phyloP scores from a whole-genome alignment of 2,113 vertebrate species.

The Anolis carolinensis region DNA sequence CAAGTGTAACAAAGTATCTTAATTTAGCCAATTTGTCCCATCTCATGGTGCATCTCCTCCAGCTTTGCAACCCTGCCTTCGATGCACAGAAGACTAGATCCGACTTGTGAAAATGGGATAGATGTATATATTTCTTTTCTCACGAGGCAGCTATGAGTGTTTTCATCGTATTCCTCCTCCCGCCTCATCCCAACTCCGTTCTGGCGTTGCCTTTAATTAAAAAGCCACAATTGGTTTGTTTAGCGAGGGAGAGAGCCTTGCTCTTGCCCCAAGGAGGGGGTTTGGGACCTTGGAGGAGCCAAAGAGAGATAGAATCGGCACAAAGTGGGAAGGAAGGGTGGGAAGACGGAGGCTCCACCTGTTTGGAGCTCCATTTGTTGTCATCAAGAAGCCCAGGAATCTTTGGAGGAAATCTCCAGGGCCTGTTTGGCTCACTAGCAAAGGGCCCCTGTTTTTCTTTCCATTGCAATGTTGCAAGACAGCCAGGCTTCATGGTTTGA shows the following conservation, averaged over 20 bases:
- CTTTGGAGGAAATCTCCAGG: conserved; percentile 43
- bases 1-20: no score
- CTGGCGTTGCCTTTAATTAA: conserved; percentile 58
- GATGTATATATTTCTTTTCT: neutral
- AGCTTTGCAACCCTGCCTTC: neutral
- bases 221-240: conserved; percentile 65
- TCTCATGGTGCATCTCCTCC: no score
- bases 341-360: neutral
- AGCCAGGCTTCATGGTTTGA: neutral
- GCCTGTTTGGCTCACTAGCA: no score
- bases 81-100: neutral
- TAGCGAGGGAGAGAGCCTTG: conserved; percentile 57
- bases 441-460: no score
- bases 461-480: neutral
- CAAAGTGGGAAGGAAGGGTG: conserved; percentile 58
- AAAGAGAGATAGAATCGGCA: conserved; percentile 60
- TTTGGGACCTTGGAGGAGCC: conserved; percentile 61
- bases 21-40: no score
- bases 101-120: conserved; percentile 31
- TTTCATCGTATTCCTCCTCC: conserved; percentile 51
- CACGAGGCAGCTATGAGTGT: conserved; percentile 32
- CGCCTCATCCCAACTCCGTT: conserved; percentile 35
- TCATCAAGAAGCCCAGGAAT: conserved; percentile 46
- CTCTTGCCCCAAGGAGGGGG: conserved; percentile 63
- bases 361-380: conserved; percentile 13